These are phyloP conservation scores for Caenorhabditis remanei DNA, from an alignment of 1,140 invertebrate genomes.

Conservation along the genomic window DNA sequence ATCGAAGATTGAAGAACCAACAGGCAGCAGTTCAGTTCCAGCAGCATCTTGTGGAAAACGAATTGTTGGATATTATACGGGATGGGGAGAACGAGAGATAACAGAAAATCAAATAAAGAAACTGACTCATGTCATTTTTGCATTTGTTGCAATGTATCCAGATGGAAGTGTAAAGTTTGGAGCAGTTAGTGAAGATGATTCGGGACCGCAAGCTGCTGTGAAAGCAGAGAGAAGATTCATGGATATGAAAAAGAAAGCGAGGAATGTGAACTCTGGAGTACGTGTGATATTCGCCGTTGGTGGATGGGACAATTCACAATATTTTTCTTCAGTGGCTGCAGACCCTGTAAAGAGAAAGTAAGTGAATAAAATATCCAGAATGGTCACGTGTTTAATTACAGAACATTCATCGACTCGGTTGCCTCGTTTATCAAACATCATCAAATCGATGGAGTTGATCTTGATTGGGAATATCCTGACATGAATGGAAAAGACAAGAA, in stretches of 20 bases:
- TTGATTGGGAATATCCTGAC: constrained; percentile 84
- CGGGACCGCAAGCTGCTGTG: constrained; percentile 60
- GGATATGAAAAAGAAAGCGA: constrained; percentile 47
- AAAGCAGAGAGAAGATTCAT: constrained; percentile 48
- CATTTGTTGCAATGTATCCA: constrained; percentile 68
- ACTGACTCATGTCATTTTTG: constrained; percentile 73
- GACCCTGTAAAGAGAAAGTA: constrained; percentile 56
- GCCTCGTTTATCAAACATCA: constrained; percentile 63
- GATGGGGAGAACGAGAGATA: constrained; percentile 59
- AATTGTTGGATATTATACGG: constrained; percentile 58
- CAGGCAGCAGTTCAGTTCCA: constrained; percentile 12
- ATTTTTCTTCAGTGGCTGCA: constrained; percentile 67
- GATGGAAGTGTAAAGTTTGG: constrained; percentile 69
- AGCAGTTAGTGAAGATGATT: constrained; percentile 37
- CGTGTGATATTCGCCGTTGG: constrained; percentile 73
- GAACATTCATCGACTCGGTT: constrained; percentile 64
- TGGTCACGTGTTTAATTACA: background rate
- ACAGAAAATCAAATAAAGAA: constrained; percentile 52
- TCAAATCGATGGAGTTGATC: constrained; percentile 67
- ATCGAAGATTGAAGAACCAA: background rate
- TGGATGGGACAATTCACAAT: constrained; percentile 75
- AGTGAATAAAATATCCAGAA: background rate
- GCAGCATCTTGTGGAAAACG: constrained; percentile 53
- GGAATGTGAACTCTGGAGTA: constrained; percentile 8
- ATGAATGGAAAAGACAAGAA: constrained; percentile 81